Percentiles rank a stretch among this genome's conserved stretches.
These are phyloP conservation scores for Myrmecobius fasciatus DNA, from an alignment of 2,113 vertebrate genomes.

Conservation along the genomic window DNA sequence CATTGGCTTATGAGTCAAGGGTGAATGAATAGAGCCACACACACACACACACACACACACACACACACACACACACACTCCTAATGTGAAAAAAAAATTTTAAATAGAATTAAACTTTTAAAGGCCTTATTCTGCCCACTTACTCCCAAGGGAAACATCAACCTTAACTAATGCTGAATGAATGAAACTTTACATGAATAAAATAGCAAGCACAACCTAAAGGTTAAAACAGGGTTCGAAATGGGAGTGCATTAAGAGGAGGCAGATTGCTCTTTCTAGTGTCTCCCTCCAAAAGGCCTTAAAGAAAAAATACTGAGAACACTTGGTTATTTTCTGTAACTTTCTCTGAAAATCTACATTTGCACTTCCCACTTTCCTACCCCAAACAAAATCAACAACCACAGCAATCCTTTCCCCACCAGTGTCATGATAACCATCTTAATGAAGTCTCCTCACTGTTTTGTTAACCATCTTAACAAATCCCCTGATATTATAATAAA, in stretches of 20 bases:
- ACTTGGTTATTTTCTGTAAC: neutral
- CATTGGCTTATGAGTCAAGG: neutral
- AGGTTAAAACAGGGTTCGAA: neutral
- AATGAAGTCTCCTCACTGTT: neutral
- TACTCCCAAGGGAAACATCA: neutral
- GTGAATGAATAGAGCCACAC: neutral
- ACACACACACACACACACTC: neutral
- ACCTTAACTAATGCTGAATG: neutral
- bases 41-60: neutral
- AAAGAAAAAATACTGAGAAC: neutral
- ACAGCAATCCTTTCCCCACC: neutral
- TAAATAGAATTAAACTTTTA: neutral
- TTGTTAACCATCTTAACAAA: neutral
- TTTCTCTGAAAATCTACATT: neutral
- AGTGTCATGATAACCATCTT: neutral
- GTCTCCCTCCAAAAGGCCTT: neutral
- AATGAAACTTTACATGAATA: neutral
- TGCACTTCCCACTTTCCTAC: neutral
- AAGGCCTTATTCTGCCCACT: neutral
- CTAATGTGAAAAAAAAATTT: neutral
- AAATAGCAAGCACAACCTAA: neutral
- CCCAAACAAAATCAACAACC: neutral
- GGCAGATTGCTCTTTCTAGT: neutral
- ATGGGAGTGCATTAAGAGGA: neutral
- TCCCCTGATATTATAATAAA: too few relatives aligned